A percentile compares a stretch with the other conserved stretches of the same genome.
Evolutionary conservation across 2,888 invertebrate species (phyloP).

Genomic region (Drepana falcataria): DNA sequence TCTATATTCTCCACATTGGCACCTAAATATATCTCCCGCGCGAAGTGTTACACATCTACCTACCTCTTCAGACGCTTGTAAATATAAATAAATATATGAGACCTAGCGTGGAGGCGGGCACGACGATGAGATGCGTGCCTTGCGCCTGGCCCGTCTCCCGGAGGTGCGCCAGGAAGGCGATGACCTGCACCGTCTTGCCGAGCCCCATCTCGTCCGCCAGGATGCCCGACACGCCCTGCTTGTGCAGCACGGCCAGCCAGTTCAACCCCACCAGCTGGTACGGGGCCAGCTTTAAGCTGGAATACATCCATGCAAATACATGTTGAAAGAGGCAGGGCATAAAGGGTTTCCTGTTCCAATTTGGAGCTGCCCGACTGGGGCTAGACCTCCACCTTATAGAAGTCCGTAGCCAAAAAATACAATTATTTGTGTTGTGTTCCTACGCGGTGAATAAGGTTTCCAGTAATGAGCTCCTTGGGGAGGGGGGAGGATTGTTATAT

Average conservation of each 20-base stretch:
- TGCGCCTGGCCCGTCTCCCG: slow-evolving; percentile 86
- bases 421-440: no score
- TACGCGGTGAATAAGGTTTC: no score
- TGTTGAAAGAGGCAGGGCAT: background rate
- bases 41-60: no score
- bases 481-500: no score
- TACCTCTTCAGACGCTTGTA: no score
- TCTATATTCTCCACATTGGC: no score
- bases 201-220: slow-evolving; percentile 98
- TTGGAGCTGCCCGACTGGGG: no score
- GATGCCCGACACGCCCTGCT: slow-evolving; percentile 94
- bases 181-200: slow-evolving; percentile 96
- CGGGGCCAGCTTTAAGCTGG: slow-evolving; percentile 86
- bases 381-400: no score
- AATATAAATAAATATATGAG: no score
- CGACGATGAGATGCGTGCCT: slow-evolving; percentile 94
- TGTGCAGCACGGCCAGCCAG: slow-evolving; percentile 94
- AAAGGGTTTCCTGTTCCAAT: background rate
- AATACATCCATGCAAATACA: slow-evolving; percentile 15
- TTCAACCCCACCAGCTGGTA: slow-evolving; percentile 95
- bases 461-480: no score
- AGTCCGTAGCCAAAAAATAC: no score
- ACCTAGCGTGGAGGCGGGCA: slow-evolving; percentile 92
- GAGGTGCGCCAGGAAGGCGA: slow-evolving; percentile 92
- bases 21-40: no score